A percentile compares a stretch with the other conserved stretches of the same genome.
Conservation (phyloP, 2,797 vertebrate genomes). For the Apodemus agrarius region DNA sequence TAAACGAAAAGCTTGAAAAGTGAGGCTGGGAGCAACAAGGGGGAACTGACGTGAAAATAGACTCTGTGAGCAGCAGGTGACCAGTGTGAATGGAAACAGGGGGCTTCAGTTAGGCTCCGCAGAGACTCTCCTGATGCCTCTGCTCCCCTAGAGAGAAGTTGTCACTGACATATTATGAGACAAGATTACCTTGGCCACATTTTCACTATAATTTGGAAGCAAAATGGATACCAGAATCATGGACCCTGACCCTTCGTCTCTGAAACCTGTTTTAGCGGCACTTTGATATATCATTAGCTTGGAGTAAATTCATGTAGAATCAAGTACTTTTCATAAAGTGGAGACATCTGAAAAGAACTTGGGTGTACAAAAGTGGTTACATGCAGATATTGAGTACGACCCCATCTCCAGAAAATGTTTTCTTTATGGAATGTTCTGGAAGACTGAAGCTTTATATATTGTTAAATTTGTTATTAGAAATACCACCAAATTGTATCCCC, state of each 20-base stretch:
- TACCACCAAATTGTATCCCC: background rate
- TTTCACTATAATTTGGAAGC: background rate
- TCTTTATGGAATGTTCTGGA: slow-evolving; percentile 18
- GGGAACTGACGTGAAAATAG: background rate
- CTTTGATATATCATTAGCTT: background rate
- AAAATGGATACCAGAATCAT: background rate
- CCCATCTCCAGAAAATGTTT: background rate
- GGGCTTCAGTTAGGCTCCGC: background rate
- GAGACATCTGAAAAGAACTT: background rate
- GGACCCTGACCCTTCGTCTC: background rate
- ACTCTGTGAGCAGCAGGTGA: background rate
- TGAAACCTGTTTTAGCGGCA: background rate
- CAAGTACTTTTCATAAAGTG: background rate
- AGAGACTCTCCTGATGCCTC: background rate
- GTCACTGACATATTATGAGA: background rate
- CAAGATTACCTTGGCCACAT: background rate
- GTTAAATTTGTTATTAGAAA: background rate
- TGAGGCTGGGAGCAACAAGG: background rate
- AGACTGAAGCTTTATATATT: background rate
- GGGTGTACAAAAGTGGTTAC: slow-evolving; percentile 12
- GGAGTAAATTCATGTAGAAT: background rate
- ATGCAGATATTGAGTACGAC: background rate
- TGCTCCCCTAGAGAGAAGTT: background rate
- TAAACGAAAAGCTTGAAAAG: slow-evolving; percentile 25
- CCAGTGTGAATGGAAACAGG: background rate